These are phyloP conservation scores for Dexiosoma caninum DNA, from an alignment of 2,888 invertebrate genomes.

Conservation along the genomic window DNA sequence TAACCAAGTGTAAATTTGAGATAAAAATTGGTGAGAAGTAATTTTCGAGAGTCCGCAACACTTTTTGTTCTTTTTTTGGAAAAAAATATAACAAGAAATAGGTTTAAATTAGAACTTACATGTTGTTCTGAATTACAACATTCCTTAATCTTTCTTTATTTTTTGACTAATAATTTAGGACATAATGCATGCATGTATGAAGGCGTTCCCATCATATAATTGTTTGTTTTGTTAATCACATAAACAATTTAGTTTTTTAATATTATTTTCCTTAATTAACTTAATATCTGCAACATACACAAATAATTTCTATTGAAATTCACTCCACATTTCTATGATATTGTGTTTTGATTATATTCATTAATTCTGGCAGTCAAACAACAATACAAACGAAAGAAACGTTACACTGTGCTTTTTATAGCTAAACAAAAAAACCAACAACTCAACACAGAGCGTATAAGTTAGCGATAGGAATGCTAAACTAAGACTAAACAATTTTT, in stretches of 20 bases:
- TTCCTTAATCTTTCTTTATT: no score
- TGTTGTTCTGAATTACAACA: no score
- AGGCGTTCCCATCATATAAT: no score
- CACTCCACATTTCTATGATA: conserved; percentile 13
- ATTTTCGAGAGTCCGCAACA: no score
- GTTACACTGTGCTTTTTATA: conserved; percentile 28
- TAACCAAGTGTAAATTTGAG: conserved; percentile 39
- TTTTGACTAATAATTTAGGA: no score
- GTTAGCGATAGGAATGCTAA: conserved; percentile 59
- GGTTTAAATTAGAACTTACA: no score
- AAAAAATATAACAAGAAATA: no score
- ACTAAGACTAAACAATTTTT: conserved; percentile 58
- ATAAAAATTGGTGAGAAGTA: conserved; percentile 27
- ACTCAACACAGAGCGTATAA: conserved; percentile 8
- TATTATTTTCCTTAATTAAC: neutral
- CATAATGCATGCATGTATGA: no score
- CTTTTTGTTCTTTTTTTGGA: no score
- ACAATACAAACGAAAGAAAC: neutral
- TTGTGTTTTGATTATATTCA: conserved; percentile 35
- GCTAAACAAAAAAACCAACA: conserved; percentile 8
- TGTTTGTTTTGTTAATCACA: neutral
- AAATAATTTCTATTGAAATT: conserved; percentile 24
- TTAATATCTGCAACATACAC: neutral
- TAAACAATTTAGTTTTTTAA: neutral
- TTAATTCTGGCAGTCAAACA: neutral